Conservation (phyloP, 1,140 invertebrate genomes). For the Carposina sasakii region DNA sequence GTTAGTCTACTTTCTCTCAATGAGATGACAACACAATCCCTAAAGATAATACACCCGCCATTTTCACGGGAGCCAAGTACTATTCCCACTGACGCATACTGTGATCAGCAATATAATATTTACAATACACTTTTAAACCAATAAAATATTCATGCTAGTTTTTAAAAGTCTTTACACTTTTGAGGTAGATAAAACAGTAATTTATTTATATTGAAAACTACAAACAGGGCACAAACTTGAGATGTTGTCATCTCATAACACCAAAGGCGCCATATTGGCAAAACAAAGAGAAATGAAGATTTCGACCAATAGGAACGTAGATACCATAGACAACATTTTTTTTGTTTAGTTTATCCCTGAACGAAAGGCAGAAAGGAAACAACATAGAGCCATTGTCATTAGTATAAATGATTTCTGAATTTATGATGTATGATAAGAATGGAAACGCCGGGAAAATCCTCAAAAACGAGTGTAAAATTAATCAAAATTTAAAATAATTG, state of each 20-base stretch:
- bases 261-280: constrained; percentile 67
- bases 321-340: no score
- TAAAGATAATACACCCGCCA: constrained; percentile 73
- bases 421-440: no score
- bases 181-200: constrained; percentile 57
- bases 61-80: constrained; percentile 69
- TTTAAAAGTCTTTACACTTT: constrained; percentile 51
- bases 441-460: no score
- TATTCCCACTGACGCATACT: constrained; percentile 59
- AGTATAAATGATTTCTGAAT: no score
- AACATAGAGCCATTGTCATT: no score
- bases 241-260: constrained; percentile 72
- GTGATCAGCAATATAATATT: no score
- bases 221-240: constrained; percentile 67
- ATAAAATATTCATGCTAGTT: constrained; percentile 47
- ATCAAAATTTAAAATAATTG: no score
- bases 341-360: no score
- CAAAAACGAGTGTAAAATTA: no score
- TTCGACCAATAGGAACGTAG: constrained; percentile 50
- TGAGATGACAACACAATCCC: constrained; percentile 68
- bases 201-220: constrained; percentile 52
- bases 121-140: constrained; percentile 40
- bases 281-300: constrained; percentile 53
- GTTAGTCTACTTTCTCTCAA: constrained; percentile 43
- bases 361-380: no score